Evolutionary conservation across 92 coral and sea anemone species (phyloP), one percentile per base, ranked within the genome.

Genomic region (Desmophyllum pertusum): DNA sequence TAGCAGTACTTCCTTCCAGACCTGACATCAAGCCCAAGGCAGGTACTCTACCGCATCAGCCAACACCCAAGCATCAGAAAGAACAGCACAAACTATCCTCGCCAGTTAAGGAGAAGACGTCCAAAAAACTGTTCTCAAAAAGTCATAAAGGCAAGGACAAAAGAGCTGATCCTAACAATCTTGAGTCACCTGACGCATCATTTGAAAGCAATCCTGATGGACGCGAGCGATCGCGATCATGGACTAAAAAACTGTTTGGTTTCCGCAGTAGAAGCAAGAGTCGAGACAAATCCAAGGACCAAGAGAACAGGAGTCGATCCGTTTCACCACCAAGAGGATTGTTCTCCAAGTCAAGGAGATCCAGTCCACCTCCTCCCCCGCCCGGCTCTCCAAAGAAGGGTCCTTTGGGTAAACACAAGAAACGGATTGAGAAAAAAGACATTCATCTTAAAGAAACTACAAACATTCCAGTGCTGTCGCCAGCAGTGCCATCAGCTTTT

Each of bases 231-330:
- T 88, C 93, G 43, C 93, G 98, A 15, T 86, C 98, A 2, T 94
- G 98, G 98, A 92, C 88, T 17, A 82, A 86, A 37, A 87, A 78
- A 65, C 78, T 94, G 78, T 94, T 94, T 76, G 92, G 98, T 1
- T 92, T 92, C 10, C 90, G 90, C 42, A 79, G 84, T 30, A 72
- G 70, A 55, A 81, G 89, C 42, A 88, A 81, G 73, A 86, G 73
- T 39, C 85, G 85, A 38, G 91, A 83, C 69, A 90, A 91, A 51
- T 23, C 81, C 33, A 63, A 48, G 10, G 87, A 83, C 27, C 84
- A 51, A 38, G 65, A 73, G 38, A 86, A 86, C 38, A 86, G 87
- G 52, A 84, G 87, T 76, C 87, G 87, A 19, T 84, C 87, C n/a
- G 81, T 46, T 10, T 84, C 87, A 46, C 82, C 82, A 5, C 23